Conservation (phyloP, 2,888 invertebrate genomes). For the Andrena minutula region DNA sequence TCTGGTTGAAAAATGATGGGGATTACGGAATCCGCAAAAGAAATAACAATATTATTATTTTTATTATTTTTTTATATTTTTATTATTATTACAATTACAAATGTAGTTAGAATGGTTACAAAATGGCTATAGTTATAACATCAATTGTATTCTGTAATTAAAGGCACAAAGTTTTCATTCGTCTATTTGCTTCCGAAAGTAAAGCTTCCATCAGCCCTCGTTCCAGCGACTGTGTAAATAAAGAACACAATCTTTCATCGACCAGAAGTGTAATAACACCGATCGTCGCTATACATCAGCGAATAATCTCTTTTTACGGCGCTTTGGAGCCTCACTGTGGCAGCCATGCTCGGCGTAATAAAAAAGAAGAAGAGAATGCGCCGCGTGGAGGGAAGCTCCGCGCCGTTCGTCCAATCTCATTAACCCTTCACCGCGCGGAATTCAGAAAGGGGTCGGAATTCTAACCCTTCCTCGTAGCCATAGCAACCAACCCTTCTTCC, state of each 20-base stretch:
- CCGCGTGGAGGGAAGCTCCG: constrained; percentile 49
- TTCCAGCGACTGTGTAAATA: neutral
- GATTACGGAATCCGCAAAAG: too few relatives aligned
- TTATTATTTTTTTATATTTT: too few relatives aligned
- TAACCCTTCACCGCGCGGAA: constrained; percentile 78
- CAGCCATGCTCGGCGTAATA: constrained; percentile 60
- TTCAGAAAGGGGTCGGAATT: constrained; percentile 74
- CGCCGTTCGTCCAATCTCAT: constrained; percentile 76
- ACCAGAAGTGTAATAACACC: neutral
- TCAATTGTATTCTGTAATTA: too few relatives aligned
- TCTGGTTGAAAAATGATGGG: too few relatives aligned
- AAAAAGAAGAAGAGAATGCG: constrained; percentile 49
- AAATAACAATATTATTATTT: too few relatives aligned
- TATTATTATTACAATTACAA: too few relatives aligned
- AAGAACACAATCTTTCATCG: neutral
- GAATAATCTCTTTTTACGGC: constrained; percentile 22
- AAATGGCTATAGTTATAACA: too few relatives aligned
- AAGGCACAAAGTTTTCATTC: too few relatives aligned
- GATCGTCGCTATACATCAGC: neutral
- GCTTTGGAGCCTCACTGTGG: constrained; percentile 9
- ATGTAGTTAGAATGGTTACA: too few relatives aligned
- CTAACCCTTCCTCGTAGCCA: constrained; percentile 78
- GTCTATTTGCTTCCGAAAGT: neutral
- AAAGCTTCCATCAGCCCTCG: neutral
- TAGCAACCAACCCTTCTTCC: constrained; percentile 75